Base-by-base conservation (phyloP, 2,113 vertebrate species). In the Chrysochloris asiatica region DNA sequence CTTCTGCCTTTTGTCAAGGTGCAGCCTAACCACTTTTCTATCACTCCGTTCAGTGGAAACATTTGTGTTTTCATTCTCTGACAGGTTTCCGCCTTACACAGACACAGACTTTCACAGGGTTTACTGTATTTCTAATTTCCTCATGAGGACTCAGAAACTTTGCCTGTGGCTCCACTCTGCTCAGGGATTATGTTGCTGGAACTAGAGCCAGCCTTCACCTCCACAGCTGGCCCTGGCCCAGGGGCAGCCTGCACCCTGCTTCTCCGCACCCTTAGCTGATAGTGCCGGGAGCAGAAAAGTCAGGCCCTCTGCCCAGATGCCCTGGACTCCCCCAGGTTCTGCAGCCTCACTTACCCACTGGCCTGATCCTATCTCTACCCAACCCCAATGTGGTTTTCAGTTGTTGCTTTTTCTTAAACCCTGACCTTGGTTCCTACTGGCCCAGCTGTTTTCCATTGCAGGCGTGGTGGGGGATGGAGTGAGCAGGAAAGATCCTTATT, bases 371-470 rank as follows among this genome's bases (percentile, higher is more conserved):
- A 79, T 87, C 73, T 52, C 73, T 80, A 21, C 69, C 76, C 84
- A 81, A 36, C 30, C 80, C 69, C 45, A 6, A n/a, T 69, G 69
- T 48, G 93, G 48, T 85, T 95, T 95, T 84, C 71, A 41, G 59
- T 30, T 93, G 93, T 54, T 92, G 85, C 80, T 94, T 96, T 91
- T 92, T 86, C 88, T 82, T 59, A 48, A 61, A 45, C 78, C 67
- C 90, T 81, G 89, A 90, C 93, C 94, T 93, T 85, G 95, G 89
- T 90, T 77, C 77, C 86, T 81, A 67, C 76, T 86, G 56, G 67
- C 77, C 88, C 95, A 95, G 93, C 92, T 97, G 94, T 94, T 95
- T 97, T 48, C 92, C 86, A 93, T 94, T 93, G 76, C 61, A 30
- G 80, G 45, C 28, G 36, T 6, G 28, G 36, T 8, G 3, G 14